Base-by-base conservation (phyloP, 2,113 vertebrate genomes). In the Megalops atlanticus region DNA sequence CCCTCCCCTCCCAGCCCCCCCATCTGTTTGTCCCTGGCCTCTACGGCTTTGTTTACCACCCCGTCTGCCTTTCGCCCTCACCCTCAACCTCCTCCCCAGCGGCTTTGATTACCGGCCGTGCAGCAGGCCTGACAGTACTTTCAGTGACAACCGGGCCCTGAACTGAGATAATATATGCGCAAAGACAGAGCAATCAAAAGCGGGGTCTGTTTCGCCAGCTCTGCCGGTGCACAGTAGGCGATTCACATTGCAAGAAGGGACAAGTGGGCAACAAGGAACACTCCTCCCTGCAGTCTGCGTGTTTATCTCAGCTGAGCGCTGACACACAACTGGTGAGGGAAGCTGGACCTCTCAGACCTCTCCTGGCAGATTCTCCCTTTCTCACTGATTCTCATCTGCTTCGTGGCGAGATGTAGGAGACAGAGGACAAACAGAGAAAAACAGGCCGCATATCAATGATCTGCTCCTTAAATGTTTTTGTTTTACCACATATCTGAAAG, bases 1-100 rank as follows among this genome's bases (percentile, higher is more conserved):
- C 87, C 86, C 85, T 84, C 74, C 77, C 82, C 82, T 84, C 71
- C 80, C 86, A 82, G 86, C 92, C 91, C 90, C 79, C 24, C 5
- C n/a, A 0, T 76, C 54, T 33, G 69, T 87, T 88, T 85, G 85
- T 81, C 86, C 87, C 85, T 84, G 16, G 81, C 83, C 81, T 83
- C 82, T 85, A 86, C 86, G 86, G 87, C 87, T 90, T 89, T 90
- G 87, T 90, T 89, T 89, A 83, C 83, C 84, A 80, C 86, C 68
- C 47, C 41, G 86, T 88, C 85, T 82, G 81, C 86, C 85, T 86
- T 72, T 85, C 83, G 86, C 81, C 85, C 82, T 81, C 83, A 81
- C 80, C 78, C 77, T 82, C 79, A 75, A 83, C 85, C 87, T 86
- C 64, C 49, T 54, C 49, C 24, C 5, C 12, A 11, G 58, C n/a